Base-by-base conservation (phyloP, 2,888 invertebrate species). In the Athetis lepigone region DNA sequence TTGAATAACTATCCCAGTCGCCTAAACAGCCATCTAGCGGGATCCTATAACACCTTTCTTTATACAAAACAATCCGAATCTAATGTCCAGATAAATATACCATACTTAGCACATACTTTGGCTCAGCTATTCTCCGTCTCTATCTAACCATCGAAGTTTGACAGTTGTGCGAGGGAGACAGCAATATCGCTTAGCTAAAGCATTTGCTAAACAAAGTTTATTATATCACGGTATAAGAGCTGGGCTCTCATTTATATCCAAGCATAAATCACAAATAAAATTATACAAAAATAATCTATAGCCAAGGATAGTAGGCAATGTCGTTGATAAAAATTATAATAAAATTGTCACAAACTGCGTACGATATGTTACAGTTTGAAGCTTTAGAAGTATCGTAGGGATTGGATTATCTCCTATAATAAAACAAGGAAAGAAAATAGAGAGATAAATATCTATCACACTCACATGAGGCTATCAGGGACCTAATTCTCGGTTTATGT, bases 211-310 rank as follows among this genome's bases (percentile, higher is more conserved):
- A n/a, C n/a, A n/a, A n/a, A n/a, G n/a, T n/a, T n/a, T n/a, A n/a
- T n/a, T n/a, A n/a, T n/a, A n/a, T n/a, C n/a, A n/a, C n/a, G n/a
- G 51, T 16, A 47, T 64, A 69, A 16, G 80, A 78, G 78, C 80
- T 56, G 46, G 36, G 74, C 71, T 79, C 80, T 56, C 29, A 39
- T 59, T 70, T 65, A 64, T 71, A 65, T 59, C 8, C 40, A 69
- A 66, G 59, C 45, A 74, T 65, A 69, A 67, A 77, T 77, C 75
- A 80, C 69, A 64, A 70, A 70, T 60, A 63, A 74, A 79, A 66
- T 59, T 69, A 74, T 79, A 79, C 54, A 80, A 79, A 80, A 80
- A 77, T 80, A 79, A 77, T 66, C 65, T 50, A 55, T 60, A 65
- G 73, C 80, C 75, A 65, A 77, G 49, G 47, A 70, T 70, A 62